Evolutionary conservation across 2,888 invertebrate species (phyloP), one percentile per base, ranked within the genome.

Genomic region (Cecidostiba fungosa): DNA sequence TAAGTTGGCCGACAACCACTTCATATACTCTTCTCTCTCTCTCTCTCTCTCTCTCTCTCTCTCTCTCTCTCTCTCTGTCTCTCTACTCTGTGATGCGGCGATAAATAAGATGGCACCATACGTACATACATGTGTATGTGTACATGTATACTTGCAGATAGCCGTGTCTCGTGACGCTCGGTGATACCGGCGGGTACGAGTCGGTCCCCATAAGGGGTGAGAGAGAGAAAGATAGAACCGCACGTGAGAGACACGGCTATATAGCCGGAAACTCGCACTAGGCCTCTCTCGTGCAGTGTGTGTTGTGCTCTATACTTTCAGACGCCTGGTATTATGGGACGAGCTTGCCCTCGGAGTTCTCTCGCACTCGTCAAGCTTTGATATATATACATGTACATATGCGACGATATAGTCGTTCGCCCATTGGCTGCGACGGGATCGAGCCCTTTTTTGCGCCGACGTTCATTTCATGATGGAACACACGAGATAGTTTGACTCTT

Each of bases 1-100:
- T 90, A 91, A 91, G 91, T 91, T 91, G 91, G 89, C 91, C 91
- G 91, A 91, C 91, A 91, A 91, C 90, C 91, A 91, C 91, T 91
- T 90, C 91, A 91, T 59, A 59, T 8, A 2, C 8, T 59, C n/a
- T n/a, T 16, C 19, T 54, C 54, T 54, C 47, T 47, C 47, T 12
- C 12, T 16, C 16, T 12, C 47, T 47, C 14, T 47, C 36, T 54
- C 19, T 50, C 50, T 50, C 43, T 43, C 43, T 10, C 10, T 14
- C 14, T 10, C 43, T 43, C 12, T 43, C 36, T 36, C 36, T 36
- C 36, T 50, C 19, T 54, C 54, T 54, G 19, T 50, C 50, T 3
- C 3, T 19, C 3, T 16, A 19, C 50, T 19, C 16, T 50, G 4
- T 19, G 14, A 19, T 5, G 50, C 50, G 50, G 54, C 89, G 90